phyloP scores from a whole-genome alignment of 2,797 vertebrate genomes.

The Gallinago stenura region DNA sequence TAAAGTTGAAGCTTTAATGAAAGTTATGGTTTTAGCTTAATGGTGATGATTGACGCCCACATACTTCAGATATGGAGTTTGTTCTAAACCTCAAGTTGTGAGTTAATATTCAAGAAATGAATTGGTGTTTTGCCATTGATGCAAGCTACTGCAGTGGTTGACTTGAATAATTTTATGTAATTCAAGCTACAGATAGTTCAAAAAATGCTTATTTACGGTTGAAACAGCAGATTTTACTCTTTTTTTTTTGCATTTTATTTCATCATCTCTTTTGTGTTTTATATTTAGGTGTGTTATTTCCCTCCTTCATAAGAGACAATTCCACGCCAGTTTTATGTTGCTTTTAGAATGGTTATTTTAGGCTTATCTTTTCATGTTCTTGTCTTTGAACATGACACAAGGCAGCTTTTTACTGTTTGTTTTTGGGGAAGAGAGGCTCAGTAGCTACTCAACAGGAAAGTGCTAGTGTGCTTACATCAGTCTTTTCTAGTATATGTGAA shows the following conservation, averaged over 20 bases:
- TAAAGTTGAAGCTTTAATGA: not conserved
- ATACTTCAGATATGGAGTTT: not conserved
- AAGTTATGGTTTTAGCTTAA: not conserved
- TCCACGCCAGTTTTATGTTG: not conserved
- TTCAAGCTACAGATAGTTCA: not conserved
- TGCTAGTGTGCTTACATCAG: not conserved
- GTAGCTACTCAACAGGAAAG: slow-evolving; percentile 15
- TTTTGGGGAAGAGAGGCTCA: slow-evolving; percentile 10
- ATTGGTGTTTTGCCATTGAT: not conserved
- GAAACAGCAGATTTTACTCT: not conserved
- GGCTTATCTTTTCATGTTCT: slow-evolving; percentile 12
- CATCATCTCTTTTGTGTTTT: not conserved
- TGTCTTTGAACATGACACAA: not conserved
- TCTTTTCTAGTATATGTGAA: not conserved
- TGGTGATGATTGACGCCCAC: not conserved
- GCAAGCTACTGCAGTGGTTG: not conserved
- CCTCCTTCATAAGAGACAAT: not conserved
- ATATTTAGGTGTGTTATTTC: not conserved
- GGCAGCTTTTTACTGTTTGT: slow-evolving; percentile 9
- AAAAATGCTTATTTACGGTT: not conserved
- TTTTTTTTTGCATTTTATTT: not conserved
- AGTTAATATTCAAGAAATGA: not conserved
- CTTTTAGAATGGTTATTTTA: slow-evolving; percentile 31
- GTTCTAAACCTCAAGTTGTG: slow-evolving; percentile 3
- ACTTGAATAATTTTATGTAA: not conserved